phyloP scores from a whole-genome alignment of 2,113 vertebrate genomes.

The Cariama cristata region DNA sequence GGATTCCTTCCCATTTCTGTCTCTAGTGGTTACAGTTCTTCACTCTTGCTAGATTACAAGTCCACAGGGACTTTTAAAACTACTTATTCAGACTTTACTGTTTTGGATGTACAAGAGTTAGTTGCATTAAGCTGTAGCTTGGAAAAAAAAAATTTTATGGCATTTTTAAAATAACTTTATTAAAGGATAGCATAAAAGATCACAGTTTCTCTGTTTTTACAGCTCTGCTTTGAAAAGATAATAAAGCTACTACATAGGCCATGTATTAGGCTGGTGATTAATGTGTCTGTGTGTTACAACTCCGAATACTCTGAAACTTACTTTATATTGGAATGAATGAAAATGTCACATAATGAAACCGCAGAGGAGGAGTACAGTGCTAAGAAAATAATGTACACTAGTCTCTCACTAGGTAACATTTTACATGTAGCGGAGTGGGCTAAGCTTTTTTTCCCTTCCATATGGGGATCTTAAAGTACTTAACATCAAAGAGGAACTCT shows the following conservation, averaged over 20 bases:
- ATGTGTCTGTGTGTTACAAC: conserved; percentile 47
- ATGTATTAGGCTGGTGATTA: conserved; percentile 61
- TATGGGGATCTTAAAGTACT: conserved; percentile 13
- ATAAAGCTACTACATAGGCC: conserved; percentile 58
- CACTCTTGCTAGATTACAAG: conserved; percentile 66
- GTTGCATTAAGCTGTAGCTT: conserved; percentile 62
- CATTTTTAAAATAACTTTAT: conserved; percentile 73
- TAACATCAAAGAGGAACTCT: conserved; percentile 29
- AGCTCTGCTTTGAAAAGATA: conserved; percentile 64
- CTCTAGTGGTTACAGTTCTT: conserved; percentile 68
- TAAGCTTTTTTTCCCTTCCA: not conserved
- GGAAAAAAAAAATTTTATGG: conserved; percentile 64
- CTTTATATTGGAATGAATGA: conserved; percentile 48
- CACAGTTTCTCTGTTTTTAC: conserved; percentile 68
- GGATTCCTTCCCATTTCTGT: conserved; percentile 65
- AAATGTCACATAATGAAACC: conserved; percentile 58
- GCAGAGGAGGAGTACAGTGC: not conserved
- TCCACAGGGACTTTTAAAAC: conserved; percentile 72
- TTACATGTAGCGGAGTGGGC: not conserved
- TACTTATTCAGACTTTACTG: conserved; percentile 73
- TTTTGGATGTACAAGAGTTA: conserved; percentile 70
- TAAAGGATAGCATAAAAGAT: conserved; percentile 68
- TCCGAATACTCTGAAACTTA: not conserved
- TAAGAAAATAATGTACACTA: conserved; percentile 11
- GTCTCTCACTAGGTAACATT: conserved; percentile 25